phyloP scores from a whole-genome alignment of 2,888 invertebrate genomes.

The Megalurothrips usitatus region DNA sequence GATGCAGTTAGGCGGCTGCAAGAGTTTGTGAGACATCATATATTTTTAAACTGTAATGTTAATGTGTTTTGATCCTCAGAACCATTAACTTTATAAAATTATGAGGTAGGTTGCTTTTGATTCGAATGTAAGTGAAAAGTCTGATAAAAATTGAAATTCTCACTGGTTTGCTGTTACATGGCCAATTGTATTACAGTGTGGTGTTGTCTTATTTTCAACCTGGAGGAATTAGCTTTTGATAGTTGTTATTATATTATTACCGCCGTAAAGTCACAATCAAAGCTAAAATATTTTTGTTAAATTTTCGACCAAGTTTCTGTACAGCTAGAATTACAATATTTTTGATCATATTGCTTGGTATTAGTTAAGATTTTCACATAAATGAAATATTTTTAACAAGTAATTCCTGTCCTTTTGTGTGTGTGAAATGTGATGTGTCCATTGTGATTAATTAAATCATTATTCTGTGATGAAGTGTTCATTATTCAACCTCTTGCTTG shows the following conservation, averaged over 20 bases:
- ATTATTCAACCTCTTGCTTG: neutral
- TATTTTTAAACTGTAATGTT: too few relatives aligned
- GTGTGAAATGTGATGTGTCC: neutral
- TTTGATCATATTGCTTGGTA: neutral
- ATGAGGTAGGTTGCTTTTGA: neutral
- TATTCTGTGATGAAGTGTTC: neutral
- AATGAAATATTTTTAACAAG: neutral
- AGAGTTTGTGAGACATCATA: too few relatives aligned
- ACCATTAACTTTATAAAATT: too few relatives aligned
- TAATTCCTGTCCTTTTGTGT: neutral
- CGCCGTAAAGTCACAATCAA: neutral
- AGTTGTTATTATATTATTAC: constrained; percentile 17
- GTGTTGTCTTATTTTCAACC: neutral
- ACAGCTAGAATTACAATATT: neutral
- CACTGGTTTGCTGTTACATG: too few relatives aligned
- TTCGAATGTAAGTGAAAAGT: neutral
- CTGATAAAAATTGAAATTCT: neutral
- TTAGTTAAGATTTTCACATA: neutral
- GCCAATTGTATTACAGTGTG: too few relatives aligned
- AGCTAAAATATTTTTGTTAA: constrained; percentile 28
- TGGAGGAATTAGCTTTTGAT: neutral
- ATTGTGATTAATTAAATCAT: neutral
- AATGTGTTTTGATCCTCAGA: too few relatives aligned
- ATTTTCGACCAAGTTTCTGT: neutral
- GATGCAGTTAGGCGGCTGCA: too few relatives aligned